Evolutionary conservation across 2,888 invertebrate genomes (phyloP), one percentile per base, ranked within the genome.

Genomic region (Lasioglossum lativentre): DNA sequence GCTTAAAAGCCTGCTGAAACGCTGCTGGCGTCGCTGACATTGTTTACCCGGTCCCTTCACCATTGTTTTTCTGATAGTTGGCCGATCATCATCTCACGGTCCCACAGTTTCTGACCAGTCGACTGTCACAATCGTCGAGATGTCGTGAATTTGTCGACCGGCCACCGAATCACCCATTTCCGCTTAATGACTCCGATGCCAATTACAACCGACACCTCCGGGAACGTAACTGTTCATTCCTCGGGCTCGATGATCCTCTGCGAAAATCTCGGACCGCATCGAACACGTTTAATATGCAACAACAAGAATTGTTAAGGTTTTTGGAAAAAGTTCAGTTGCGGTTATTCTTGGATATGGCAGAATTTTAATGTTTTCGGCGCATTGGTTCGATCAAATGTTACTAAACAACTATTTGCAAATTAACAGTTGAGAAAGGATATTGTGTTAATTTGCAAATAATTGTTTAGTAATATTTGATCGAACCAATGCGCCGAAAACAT

Each of bases 71-170:
- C 76, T 63, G 66, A 16, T 71, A 71, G 77, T 73, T 84, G 30
- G n/a, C 38, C 34, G 56, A 19, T 45, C 76, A 40, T 86, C 80
- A 66, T 87, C 85, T 78, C 82, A 56, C 86, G 88, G 72, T 87
- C 87, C 87, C 87, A 90, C 89, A 91, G 88, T 90, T 85, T 83
- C 90, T 85, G 89, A 82, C 80, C 88, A 80, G 70, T 84, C 82
- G 76, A 70, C 80, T 86, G 88, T 89, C 90, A 88, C 86, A 90
- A 86, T 79, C 82, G 47, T 45, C 56, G 78, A 83, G 72, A 83
- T 75, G 78, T 74, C 71, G 59, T 70, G 78, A 85, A 89, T 83
- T 76, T 71, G 82, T 82, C 47, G 74, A 78, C 56, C 56, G 56
- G 47, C 71, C 47, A 52, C 84, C 83, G 77, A 68, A 81, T 71